These are phyloP conservation scores for Plectus sambesii DNA, from an alignment of 1,140 invertebrate species.

Conservation along the genomic window DNA sequence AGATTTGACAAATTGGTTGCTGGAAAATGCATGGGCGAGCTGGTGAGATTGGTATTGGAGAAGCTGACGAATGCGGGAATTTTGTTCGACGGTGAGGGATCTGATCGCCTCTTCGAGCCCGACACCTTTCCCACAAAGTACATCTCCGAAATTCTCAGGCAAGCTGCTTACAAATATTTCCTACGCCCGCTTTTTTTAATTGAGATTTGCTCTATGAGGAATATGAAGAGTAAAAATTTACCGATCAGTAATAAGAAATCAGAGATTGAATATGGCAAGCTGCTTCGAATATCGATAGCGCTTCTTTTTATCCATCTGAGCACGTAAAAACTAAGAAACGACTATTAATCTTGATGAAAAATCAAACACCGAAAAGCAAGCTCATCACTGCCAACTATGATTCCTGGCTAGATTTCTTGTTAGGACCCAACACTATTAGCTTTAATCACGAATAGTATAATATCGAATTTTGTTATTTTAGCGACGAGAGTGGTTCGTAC, in stretches of 20 bases:
- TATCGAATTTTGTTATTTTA: constrained; percentile 10
- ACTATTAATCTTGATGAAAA: too few relatives aligned
- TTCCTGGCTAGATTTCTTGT: too few relatives aligned
- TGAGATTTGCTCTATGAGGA: neutral
- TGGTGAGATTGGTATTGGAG: constrained; percentile 59
- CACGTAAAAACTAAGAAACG: too few relatives aligned
- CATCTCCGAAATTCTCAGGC: constrained; percentile 31
- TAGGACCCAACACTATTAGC: too few relatives aligned
- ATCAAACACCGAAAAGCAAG: too few relatives aligned
- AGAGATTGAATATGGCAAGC: too few relatives aligned
- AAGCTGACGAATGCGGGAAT: constrained; percentile 64
- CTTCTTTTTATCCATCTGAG: too few relatives aligned
- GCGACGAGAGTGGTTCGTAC: constrained; percentile 22
- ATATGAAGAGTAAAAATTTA: too few relatives aligned
- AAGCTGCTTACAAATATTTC: constrained; percentile 11
- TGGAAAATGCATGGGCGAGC: constrained; percentile 75
- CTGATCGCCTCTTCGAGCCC: constrained; percentile 48
- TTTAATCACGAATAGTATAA: too few relatives aligned
- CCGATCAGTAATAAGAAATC: too few relatives aligned
- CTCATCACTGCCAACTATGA: too few relatives aligned
- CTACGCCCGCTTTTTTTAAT: neutral
- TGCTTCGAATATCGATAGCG: too few relatives aligned
- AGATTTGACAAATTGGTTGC: constrained; percentile 83
- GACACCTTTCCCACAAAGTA: constrained; percentile 43
- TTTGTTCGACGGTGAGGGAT: constrained; percentile 61